A percentile compares a stretch with the other conserved stretches of the same genome.
Conservation (phyloP, 2,113 vertebrate species). For the Pontoporia blainvillei region DNA sequence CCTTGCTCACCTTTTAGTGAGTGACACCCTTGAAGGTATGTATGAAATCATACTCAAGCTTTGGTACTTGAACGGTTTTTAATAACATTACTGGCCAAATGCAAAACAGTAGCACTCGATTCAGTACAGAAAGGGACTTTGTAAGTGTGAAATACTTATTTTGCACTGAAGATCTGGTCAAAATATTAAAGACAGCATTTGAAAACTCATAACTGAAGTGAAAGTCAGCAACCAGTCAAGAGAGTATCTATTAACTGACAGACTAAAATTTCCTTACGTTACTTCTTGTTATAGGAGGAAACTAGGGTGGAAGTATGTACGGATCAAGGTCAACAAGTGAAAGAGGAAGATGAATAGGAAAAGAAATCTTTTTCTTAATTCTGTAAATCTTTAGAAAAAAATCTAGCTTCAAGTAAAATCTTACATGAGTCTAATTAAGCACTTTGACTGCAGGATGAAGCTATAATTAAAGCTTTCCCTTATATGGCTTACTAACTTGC, state of each 20-base stretch:
- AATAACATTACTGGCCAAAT: neutral
- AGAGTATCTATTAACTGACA: neutral
- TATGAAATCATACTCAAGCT: neutral
- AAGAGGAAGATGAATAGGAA: conserved; percentile 27
- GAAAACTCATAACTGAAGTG: conserved; percentile 10
- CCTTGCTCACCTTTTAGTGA: neutral
- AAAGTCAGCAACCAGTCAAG: neutral
- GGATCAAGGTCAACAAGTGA: neutral
- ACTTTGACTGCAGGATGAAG: conserved; percentile 51
- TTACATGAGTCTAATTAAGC: conserved; percentile 67
- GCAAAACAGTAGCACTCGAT: neutral
- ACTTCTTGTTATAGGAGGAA: neutral
- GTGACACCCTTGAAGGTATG: neutral
- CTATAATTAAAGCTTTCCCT: conserved; percentile 71
- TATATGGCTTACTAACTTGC: conserved; percentile 65
- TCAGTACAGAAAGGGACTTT: neutral
- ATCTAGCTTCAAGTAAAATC: conserved; percentile 58
- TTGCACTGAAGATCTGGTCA: neutral
- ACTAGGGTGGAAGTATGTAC: neutral
- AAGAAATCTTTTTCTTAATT: conserved; percentile 36
- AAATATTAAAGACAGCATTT: conserved; percentile 1
- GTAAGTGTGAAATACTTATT: neutral
- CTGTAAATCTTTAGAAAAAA: conserved; percentile 33
- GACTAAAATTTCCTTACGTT: neutral
- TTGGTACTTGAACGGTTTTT: neutral